phyloP scores from a whole-genome alignment of 2,888 invertebrate species.

The Strigamia transsilvanica region DNA sequence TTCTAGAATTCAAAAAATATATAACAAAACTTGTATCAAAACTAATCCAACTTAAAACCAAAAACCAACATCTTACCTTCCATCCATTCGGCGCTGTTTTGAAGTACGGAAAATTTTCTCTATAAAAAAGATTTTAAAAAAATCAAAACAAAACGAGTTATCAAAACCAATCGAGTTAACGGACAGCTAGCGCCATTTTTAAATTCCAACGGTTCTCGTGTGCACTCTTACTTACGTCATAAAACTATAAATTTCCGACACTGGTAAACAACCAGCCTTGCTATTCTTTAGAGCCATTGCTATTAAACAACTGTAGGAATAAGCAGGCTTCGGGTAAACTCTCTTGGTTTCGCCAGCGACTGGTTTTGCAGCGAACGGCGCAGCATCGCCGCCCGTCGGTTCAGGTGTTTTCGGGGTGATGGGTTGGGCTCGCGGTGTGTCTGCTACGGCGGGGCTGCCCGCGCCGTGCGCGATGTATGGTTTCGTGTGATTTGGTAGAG shows the following conservation, averaged over 20 bases:
- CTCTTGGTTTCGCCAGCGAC: slow-evolving; percentile 61
- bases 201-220: slow-evolving; percentile 48
- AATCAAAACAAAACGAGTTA: slow-evolving; percentile 1
- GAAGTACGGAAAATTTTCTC: slow-evolving; percentile 97
- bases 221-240: slow-evolving; percentile 80
- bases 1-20: slow-evolving; percentile 68
- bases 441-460: slow-evolving; percentile 46
- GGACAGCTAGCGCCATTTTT: slow-evolving; percentile 45
- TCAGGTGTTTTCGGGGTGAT: slow-evolving; percentile 14
- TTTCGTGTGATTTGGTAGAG: slow-evolving; percentile 33
- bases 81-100: slow-evolving; percentile 98
- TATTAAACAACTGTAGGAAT: slow-evolving; percentile 97
- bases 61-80: slow-evolving; percentile 70
- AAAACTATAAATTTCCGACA: slow-evolving; percentile 98
- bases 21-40: not conserved
- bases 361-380: slow-evolving; percentile 46
- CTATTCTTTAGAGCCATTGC: slow-evolving; percentile 98
- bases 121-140: slow-evolving; percentile 61
- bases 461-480: slow-evolving; percentile 14
- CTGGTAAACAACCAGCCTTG: slow-evolving; percentile 90
- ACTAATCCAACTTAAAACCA: not conserved
- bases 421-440: slow-evolving; percentile 50
- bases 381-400: slow-evolving; percentile 54
- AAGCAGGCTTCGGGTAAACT: slow-evolving; percentile 92
- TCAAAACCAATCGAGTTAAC: slow-evolving; percentile 44